Conservation (phyloP, 2,888 invertebrate species). For the Diarsia brunnea region DNA sequence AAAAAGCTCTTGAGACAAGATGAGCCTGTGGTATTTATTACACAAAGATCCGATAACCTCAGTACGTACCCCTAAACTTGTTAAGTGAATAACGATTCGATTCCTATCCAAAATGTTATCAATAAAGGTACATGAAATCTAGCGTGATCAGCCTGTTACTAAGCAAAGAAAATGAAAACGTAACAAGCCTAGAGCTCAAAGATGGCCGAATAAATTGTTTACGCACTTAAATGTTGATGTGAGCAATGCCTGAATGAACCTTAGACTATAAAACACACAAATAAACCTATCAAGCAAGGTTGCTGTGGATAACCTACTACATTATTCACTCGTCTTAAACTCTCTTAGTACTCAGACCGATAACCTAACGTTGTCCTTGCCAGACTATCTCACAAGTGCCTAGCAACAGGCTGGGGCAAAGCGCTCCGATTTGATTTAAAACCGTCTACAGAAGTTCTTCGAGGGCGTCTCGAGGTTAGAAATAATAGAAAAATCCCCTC, state of each 20-base stretch:
- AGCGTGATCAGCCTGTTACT: neutral
- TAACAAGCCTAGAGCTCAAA: neutral
- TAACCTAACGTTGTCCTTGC: conserved; percentile 22
- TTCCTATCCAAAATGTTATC: neutral
- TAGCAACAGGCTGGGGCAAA: conserved; percentile 53
- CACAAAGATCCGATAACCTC: neutral
- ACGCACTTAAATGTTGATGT: too few species aligned
- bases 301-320: neutral
- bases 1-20: neutral
- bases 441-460: conserved; percentile 68
- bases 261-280: neutral
- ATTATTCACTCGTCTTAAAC: neutral
- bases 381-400: conserved; percentile 14
- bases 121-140: neutral
- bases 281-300: neutral
- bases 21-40: too few species aligned
- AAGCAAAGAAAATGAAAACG: neutral
- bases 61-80: neutral
- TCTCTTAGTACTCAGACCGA: conserved; percentile 4
- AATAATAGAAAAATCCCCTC: conserved; percentile 83
- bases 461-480: conserved; percentile 87
- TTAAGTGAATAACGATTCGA: neutral
- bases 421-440: conserved; percentile 61
- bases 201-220: neutral
- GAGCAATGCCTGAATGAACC: neutral